Percentiles rank a stretch among this genome's conserved stretches.
These are phyloP conservation scores for Acronicta alni DNA, from an alignment of 2,888 invertebrate genomes.

Conservation along the genomic window DNA sequence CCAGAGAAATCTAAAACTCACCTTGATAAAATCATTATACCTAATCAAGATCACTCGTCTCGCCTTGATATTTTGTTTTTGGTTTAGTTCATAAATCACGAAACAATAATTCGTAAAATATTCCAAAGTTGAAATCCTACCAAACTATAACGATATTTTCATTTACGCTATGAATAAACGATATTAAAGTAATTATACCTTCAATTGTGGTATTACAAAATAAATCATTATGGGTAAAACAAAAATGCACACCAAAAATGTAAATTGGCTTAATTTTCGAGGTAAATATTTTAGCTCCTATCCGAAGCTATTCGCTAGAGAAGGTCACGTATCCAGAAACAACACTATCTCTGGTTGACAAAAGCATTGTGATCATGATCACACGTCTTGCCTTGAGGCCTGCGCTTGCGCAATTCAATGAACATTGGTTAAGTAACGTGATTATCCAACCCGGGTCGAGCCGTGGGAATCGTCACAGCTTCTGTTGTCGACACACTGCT, in stretches of 20 bases:
- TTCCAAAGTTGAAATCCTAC: no score
- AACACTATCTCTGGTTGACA: conserved; percentile 56
- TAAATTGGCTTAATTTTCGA: neutral
- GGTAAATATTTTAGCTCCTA: neutral
- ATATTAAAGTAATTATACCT: neutral
- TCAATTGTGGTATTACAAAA: no score
- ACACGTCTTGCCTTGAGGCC: conserved; percentile 66
- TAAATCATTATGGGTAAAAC: neutral
- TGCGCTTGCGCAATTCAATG: conserved; percentile 84
- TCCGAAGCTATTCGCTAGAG: conserved; percentile 2
- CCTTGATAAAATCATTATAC: neutral
- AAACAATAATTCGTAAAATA: no score
- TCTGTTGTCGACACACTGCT: conserved; percentile 56
- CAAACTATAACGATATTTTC: no score
- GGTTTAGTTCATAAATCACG: neutral
- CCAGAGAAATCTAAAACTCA: no score
- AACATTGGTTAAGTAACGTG: conserved; percentile 80
- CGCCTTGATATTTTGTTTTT: neutral
- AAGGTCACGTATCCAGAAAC: conserved; percentile 47
- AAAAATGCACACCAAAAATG: neutral
- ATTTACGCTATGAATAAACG: no score
- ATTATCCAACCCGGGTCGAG: conserved; percentile 76
- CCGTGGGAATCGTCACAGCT: conserved; percentile 79
- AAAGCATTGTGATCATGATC: conserved; percentile 70
- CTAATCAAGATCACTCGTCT: neutral